Evolutionary conservation across 1,140 invertebrate genomes (phyloP), one percentile per base, ranked within the genome.

Genomic region (Frieseomelitta varia): DNA sequence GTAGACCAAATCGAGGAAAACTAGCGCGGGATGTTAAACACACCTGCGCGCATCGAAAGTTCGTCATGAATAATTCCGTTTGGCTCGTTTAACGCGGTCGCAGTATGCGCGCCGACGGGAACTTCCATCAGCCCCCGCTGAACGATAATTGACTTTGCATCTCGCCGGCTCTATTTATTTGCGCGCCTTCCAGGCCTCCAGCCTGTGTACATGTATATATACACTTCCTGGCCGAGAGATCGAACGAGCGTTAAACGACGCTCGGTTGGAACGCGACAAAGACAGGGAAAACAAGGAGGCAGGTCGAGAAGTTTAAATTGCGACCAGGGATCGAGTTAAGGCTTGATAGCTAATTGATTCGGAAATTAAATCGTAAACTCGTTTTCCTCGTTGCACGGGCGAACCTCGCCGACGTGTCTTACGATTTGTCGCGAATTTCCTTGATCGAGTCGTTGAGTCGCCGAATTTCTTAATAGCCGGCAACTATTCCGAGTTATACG

Each of bases 21-120:
- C 74, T 86, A 75, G 55, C 39, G 73, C 63, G 73, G 72, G 51
- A 87, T 81, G 77, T 87, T 89, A 88, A 90, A 90, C 79, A 78
- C 88, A 83, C 79, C 75, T 80, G 82, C 68, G 75, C 72, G 75
- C 82, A 85, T 85, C 82, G 88, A 90, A 90, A 90, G 85, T 90
- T 87, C 80, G 53, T 67, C 73, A 87, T 89, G 88, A 90, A 90
- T 90, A 90, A 90, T 89, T 89, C 87, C 81, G 79, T 87, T 86
- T 80, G 68, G 77, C 76, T 84, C 79, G 77, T 83, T 87, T 85
- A 84, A 69, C 76, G 76, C 79, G 72, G 65, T 63, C 63, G 55
- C 68, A 53, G 61, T 58, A 55, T 34, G 39, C 47, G 58, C 47
- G 19, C 27, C 71, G 56, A 17, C 63, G 81, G 30, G 75, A 77